phyloP scores from a whole-genome alignment of 2,888 invertebrate genomes.

The Drosophila macrospina region DNA sequence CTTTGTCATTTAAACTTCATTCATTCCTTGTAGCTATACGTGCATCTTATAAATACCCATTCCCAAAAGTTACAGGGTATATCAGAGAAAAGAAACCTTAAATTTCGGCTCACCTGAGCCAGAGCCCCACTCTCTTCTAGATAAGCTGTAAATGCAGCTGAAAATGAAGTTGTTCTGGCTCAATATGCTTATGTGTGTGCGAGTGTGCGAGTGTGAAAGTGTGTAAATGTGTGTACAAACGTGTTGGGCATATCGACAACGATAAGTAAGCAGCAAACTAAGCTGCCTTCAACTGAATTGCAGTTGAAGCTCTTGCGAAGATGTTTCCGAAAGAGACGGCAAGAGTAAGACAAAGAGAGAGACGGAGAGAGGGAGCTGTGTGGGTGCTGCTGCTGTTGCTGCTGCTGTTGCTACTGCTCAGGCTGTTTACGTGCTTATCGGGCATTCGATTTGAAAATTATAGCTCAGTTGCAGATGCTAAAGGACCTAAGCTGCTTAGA shows the following conservation, averaged over 20 bases:
- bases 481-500: slow-evolving; percentile 60
- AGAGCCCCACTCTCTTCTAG: slow-evolving; percentile 24
- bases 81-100: slow-evolving; percentile 16
- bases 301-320: slow-evolving; percentile 28
- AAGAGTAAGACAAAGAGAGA: neutral
- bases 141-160: slow-evolving; percentile 43
- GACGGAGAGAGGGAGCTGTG: neutral
- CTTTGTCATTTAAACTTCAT: too few species aligned
- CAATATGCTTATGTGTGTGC: slow-evolving; percentile 4
- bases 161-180: slow-evolving; percentile 66
- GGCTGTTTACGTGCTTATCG: slow-evolving; percentile 63
- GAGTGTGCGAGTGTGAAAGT: slow-evolving; percentile 16
- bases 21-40: too few species aligned
- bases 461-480: slow-evolving; percentile 21
- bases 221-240: slow-evolving; percentile 44
- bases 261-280: slow-evolving; percentile 60
- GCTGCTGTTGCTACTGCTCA: slow-evolving; percentile 19
- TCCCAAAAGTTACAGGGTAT: neutral
- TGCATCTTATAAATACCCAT: too few species aligned
- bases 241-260: slow-evolving; percentile 62
- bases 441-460: slow-evolving; percentile 50
- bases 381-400: slow-evolving; percentile 16
- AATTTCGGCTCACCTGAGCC: neutral
- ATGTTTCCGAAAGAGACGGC: neutral
- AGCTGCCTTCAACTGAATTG: slow-evolving; percentile 36